phyloP scores from a whole-genome alignment of 23 tunicate genomes.

The Phallusia fumigata region DNA sequence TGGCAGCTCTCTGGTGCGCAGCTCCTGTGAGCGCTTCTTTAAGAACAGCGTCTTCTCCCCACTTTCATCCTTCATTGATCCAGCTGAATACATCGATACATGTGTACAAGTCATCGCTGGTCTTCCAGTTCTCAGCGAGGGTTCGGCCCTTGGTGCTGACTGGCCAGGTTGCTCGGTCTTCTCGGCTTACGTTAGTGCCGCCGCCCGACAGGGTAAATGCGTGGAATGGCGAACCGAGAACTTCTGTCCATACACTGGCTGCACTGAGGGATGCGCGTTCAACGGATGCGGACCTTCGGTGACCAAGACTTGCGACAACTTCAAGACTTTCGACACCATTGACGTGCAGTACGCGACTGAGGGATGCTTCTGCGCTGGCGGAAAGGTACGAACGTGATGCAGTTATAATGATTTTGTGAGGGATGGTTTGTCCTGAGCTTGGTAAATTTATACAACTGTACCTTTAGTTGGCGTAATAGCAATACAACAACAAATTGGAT shows the following conservation, averaged over 20 bases:
- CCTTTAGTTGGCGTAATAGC: neutral
- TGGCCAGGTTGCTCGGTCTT: conserved; percentile 97
- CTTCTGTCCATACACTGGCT: conserved; percentile 82
- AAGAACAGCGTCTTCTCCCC: conserved; percentile 20
- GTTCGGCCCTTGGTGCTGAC: conserved; percentile 34
- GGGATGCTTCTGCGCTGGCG: conserved; percentile 91
- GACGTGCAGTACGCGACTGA: conserved; percentile 41
- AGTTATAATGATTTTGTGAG: too few relatives aligned
- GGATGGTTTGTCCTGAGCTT: neutral
- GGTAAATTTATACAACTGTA: neutral
- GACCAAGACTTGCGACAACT: conserved; percentile 89
- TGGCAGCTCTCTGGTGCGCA: conserved; percentile 40
- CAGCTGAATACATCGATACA: conserved; percentile 68
- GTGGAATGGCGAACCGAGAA: conserved; percentile 72
- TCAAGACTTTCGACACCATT: conserved; percentile 65
- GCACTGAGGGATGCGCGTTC: conserved; percentile 48
- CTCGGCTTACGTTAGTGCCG: conserved; percentile 79
- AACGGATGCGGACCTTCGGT: conserved; percentile 80
- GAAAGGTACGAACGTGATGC: conserved; percentile 40
- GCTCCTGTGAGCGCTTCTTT: conserved; percentile 35
- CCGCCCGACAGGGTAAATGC: conserved; percentile 64
- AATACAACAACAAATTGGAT: too few relatives aligned
- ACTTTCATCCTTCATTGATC: conserved; percentile 46
- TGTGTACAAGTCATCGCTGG: conserved; percentile 78
- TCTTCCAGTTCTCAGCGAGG: conserved; percentile 32